Base-by-base conservation (phyloP, 2,888 invertebrate genomes). In the Tenthredo notha region DNA sequence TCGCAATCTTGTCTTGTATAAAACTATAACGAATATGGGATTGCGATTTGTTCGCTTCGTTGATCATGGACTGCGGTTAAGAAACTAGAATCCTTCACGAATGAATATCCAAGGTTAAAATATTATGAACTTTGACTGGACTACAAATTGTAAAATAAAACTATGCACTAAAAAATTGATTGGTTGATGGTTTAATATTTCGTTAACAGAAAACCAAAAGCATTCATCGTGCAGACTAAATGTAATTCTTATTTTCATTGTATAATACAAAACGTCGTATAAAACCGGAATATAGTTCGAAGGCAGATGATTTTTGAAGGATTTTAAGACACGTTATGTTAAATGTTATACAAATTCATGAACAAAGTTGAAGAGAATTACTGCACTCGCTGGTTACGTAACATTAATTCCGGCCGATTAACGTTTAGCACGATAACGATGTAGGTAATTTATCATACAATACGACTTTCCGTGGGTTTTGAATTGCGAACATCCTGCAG, bases 401-500 rank as follows among this genome's bases (percentile, higher is more conserved):
- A 77, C 54, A 33, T 50, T 29, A 77, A 77, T 77, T 77, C 77
- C 54, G 77, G 33, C 25, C 33, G 77, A 77, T 77, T 77, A 74
- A 74, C 74, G 33, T 67, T 67, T 33, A 43, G 43, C 43, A 3
- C 40, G 43, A 43, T 43, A 74, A 74, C 18, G 15, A 43, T n/a
- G 72, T 54, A 54, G 54, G n/a, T 74, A 74, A 74, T 74, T 74
- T 50, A 54, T 54, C 29, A 29, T 33, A 77, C n/a, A 21, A 40
- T 43, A 18, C n/a, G 21, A 43, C 18, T 74, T 77, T 29, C 29
- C 54, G 77, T 50, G 50, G 50, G 77, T 40, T 74, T 77, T 77
- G 75, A 77, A 77, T 77, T 50, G 77, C 77, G 50, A 77, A 47
- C 33, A 50, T 77, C 77, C 77, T 77, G 77, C 21, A 50, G 29